Conservation (phyloP, 2,797 vertebrate genomes). For the Podargus strigoides region DNA sequence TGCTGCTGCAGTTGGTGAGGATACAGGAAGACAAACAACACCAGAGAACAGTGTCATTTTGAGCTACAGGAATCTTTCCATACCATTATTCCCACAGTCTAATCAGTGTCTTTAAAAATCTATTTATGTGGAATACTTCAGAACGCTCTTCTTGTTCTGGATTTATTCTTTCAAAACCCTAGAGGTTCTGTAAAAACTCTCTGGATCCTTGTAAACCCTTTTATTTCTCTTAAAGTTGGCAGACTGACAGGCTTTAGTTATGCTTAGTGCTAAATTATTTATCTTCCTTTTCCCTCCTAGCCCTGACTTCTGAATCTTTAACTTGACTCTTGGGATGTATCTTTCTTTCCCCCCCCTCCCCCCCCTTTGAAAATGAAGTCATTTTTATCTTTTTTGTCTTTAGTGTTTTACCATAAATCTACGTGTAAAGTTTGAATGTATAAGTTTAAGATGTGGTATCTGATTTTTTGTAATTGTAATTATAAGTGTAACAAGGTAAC, state of each 20-base stretch:
- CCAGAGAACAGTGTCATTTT: neutral
- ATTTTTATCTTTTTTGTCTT: constrained; percentile 60
- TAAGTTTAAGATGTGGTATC: neutral
- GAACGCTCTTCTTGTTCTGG: constrained; percentile 48
- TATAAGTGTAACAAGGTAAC: neutral
- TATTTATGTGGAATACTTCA: constrained; percentile 28
- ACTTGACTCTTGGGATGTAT: constrained; percentile 57
- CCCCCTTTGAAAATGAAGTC: constrained; percentile 25
- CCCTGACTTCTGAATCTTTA: constrained; percentile 63
- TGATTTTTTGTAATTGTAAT: neutral
- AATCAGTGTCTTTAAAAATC: constrained; percentile 5
- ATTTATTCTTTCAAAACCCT: constrained; percentile 65
- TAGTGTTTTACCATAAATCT: constrained; percentile 28
- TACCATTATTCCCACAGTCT: neutral
- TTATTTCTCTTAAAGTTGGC: constrained; percentile 67
- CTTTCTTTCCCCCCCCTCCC: neutral
- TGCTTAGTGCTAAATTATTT: constrained; percentile 73
- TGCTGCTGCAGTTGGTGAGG: neutral
- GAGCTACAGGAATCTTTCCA: neutral
- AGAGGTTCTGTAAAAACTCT: constrained; percentile 66
- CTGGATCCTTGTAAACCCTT: constrained; percentile 67
- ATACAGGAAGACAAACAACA: neutral
- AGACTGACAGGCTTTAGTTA: constrained; percentile 70
- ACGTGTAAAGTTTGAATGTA: neutral
- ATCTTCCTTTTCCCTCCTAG: constrained; percentile 60